Evolutionary conservation across 2,113 vertebrate genomes (phyloP).

Genomic region (Lophochroa leadbeateri): DNA sequence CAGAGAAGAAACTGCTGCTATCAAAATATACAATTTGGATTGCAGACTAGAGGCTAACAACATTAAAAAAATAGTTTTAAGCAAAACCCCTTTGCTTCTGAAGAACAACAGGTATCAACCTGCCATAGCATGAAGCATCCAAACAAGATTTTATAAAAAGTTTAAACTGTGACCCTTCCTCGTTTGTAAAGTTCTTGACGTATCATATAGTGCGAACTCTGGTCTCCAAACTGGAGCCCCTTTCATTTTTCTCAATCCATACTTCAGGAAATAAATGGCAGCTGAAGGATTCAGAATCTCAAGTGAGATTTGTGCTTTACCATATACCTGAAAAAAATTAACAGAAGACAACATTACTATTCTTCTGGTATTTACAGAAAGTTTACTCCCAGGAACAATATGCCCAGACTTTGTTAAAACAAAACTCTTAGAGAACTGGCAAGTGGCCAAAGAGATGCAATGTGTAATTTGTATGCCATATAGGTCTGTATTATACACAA

Average conservation of each 20-base stretch:
- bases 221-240: conserved; percentile 66
- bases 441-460: background rate
- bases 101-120: conserved; percentile 71
- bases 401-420: background rate
- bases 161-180: conserved; percentile 70
- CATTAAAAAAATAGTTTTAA: conserved; percentile 86
- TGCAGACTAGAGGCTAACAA: conserved; percentile 83
- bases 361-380: background rate
- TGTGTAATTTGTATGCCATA: background rate
- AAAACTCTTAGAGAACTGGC: background rate
- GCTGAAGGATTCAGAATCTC: conserved; percentile 86
- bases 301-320: conserved; percentile 99
- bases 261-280: conserved; percentile 72
- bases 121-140: conserved; percentile 73
- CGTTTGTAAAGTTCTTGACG: conserved; percentile 72
- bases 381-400: background rate
- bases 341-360: background rate
- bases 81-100: conserved; percentile 80
- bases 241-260: conserved; percentile 72
- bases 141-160: conserved; percentile 76
- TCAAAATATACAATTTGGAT: conserved; percentile 89
- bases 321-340: conserved; percentile 87
- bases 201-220: conserved; percentile 65
- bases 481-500: background rate
- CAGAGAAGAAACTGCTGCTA: conserved; percentile 81